These are phyloP conservation scores for Chlorocebus sabaeus DNA, from an alignment of 2,113 vertebrate species.

Conservation along the genomic window DNA sequence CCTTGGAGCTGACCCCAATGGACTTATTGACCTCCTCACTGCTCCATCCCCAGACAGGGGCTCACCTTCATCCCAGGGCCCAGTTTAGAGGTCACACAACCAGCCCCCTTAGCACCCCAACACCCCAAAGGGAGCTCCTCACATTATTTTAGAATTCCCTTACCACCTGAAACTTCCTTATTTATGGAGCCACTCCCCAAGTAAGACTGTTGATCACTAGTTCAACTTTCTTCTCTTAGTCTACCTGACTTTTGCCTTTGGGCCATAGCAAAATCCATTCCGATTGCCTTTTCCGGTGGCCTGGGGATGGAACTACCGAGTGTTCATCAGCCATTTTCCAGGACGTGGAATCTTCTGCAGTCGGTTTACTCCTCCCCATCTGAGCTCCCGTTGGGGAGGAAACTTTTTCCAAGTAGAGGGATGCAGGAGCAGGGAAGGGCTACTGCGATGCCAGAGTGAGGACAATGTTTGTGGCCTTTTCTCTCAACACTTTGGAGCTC, in stretches of 20 bases:
- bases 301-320: background rate
- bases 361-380: constrained; percentile 58
- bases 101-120: rapidly evolving
- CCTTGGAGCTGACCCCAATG: rapidly evolving
- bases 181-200: background rate
- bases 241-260: background rate
- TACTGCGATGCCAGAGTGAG: constrained; percentile 47
- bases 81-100: no score
- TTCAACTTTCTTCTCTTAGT: background rate
- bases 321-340: background rate
- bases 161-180: background rate
- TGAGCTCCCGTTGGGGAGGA: constrained; percentile 55
- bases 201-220: background rate
- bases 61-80: no score
- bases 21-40: rapidly evolving
- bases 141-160: background rate
- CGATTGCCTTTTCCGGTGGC: background rate
- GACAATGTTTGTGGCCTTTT: constrained; percentile 32
- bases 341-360: constrained; percentile 7
- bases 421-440: constrained; percentile 54
- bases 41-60: background rate
- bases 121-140: background rate
- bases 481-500: background rate
- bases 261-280: background rate
- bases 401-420: constrained; percentile 54